Evolutionary conservation across 2,888 invertebrate genomes (phyloP), one percentile per base, ranked within the genome.

Genomic region (Dromius quadrimaculatus): DNA sequence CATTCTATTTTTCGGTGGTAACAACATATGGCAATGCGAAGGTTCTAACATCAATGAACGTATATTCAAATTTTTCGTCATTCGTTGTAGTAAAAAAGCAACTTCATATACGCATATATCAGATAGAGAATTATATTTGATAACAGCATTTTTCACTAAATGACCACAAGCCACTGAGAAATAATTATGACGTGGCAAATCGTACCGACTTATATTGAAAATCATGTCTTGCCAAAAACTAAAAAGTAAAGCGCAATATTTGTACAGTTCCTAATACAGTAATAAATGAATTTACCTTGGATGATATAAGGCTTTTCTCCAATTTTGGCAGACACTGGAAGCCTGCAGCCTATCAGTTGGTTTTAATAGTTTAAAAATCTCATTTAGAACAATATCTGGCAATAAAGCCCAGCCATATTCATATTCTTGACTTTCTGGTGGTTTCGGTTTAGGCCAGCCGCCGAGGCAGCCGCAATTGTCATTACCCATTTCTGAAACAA

Each of bases 141-240:
- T 76, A 61, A 77, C 79, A 2, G 81, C 82, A 72, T 80, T 76
- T 47, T 77, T 75, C 34, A 81, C 81, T 57, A 80, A 79, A 62
- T 75, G 77, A 45, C 80, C 80, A 71, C 81, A 80, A 43, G 78
- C 78, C 38, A 76, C 74, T 36, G 77, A 78, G 34, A 79, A 78
- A 76, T 81, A 83, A 72, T 76, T 78, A 19, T 79, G 79, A 72
- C 78, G 80, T 32, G 78, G 75, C 64, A 80, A 72, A 72, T 79
- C 76, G 72, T 76, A 75, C 57, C 76, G 74, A 73, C 78, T 76
- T 72, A 83, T 79, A 73, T 76, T 77, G 74, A 83, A 83, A 66
- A 77, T 79, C 71, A 81, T 77, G 59, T 77, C 73, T 71, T 78
- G 77, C 82, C 82, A 83, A 79, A 81, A 83, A 72, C 82, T 83